These are phyloP conservation scores for Hirtodrosophila duncani DNA, from an alignment of 2,888 invertebrate genomes.

Conservation along the genomic window DNA sequence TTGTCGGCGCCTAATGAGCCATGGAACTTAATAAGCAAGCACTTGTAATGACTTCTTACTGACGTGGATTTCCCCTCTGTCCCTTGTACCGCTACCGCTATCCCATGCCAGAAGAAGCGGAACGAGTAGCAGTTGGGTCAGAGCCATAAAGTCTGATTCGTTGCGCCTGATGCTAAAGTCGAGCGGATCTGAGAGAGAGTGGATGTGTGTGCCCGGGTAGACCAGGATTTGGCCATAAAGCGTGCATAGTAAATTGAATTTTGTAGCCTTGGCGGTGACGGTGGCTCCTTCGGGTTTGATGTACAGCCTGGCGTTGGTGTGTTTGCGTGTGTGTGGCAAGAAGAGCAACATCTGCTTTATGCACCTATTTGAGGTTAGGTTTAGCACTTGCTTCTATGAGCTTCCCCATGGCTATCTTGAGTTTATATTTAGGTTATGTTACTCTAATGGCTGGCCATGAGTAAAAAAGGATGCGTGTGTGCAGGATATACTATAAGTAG, in stretches of 20 bases:
- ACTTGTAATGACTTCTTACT: constrained; percentile 64
- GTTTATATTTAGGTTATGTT: no score
- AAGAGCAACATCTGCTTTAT: no score
- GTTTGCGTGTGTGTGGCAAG: no score
- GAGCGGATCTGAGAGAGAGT: background rate
- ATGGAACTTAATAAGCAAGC: constrained; percentile 71
- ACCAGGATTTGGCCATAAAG: constrained; percentile 57
- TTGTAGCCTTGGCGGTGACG: constrained; percentile 65
- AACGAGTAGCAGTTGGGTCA: constrained; percentile 2
- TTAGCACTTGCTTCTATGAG: no score
- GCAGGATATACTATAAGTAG: no score
- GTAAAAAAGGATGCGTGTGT: no score
- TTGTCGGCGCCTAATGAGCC: constrained; percentile 69
- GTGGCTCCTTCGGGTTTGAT: constrained; percentile 42
- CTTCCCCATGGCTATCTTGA: no score
- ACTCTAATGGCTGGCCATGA: no score
- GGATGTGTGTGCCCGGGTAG: constrained; percentile 12
- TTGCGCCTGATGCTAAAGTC: constrained; percentile 32
- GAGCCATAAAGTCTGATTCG: constrained; percentile 51
- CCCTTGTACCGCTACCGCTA: background rate
- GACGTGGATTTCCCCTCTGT: background rate
- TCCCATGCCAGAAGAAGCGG: constrained; percentile 1
- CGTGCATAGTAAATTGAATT: constrained; percentile 71
- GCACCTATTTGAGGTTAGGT: no score
- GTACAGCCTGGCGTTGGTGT: constrained; percentile 13